These are phyloP conservation scores for Eristalis tenax DNA, from an alignment of 2,888 invertebrate species.

Conservation along the genomic window DNA sequence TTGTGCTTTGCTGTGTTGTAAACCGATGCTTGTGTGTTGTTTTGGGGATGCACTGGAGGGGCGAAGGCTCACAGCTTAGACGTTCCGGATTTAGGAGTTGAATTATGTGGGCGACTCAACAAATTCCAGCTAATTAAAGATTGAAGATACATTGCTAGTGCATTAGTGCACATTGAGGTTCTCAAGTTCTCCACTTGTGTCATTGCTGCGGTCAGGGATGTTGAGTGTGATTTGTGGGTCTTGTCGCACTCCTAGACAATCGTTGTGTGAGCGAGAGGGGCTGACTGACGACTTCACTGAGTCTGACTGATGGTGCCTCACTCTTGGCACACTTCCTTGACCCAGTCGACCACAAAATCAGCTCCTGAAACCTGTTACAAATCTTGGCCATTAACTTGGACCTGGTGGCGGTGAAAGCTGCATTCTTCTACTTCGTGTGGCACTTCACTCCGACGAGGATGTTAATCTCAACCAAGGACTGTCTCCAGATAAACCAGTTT, in stretches of 20 bases:
- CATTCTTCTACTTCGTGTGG: too few relatives aligned
- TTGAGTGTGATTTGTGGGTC: not conserved
- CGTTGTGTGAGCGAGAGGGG: too few relatives aligned
- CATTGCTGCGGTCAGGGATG: not conserved
- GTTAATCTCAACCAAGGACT: too few relatives aligned
- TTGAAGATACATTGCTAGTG: not conserved
- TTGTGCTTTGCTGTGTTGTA: constrained; percentile 17
- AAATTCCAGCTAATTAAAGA: not conserved
- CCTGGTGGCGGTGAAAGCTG: too few relatives aligned
- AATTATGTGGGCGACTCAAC: not conserved
- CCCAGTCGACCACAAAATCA: too few relatives aligned
- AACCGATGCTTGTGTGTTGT: constrained; percentile 45
- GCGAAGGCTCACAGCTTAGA: not conserved
- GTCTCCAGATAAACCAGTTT: too few relatives aligned
- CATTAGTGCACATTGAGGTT: not conserved
- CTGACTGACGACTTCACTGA: too few relatives aligned
- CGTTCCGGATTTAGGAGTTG: not conserved
- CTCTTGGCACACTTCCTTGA: too few relatives aligned
- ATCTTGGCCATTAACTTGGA: too few relatives aligned
- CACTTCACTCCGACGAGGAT: too few relatives aligned
- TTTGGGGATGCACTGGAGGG: not conserved
- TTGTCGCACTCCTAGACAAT: not conserved
- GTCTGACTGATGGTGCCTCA: too few relatives aligned
- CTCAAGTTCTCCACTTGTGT: not conserved
- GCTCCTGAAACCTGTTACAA: too few relatives aligned